Percentiles rank a stretch among this genome's conserved stretches.
These are phyloP conservation scores for Sebastes trivittatus DNA, from an alignment of 2,797 vertebrate species.

Conservation along the genomic window DNA sequence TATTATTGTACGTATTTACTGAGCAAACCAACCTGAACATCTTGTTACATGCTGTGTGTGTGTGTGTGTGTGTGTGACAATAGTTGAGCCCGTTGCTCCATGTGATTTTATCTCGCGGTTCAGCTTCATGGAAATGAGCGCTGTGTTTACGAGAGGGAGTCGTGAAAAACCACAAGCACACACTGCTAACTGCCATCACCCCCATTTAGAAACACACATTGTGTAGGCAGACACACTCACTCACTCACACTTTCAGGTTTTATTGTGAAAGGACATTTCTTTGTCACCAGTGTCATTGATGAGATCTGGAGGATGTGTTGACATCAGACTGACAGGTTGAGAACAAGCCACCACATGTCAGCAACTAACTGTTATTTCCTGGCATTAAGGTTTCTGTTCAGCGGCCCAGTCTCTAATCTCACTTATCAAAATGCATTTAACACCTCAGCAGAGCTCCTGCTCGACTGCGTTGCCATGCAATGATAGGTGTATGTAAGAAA, in stretches of 20 bases:
- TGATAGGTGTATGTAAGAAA: not conserved
- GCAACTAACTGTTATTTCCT: not conserved
- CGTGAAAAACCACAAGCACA: conserved; percentile 39
- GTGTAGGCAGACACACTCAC: not conserved
- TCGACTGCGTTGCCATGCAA: too few relatives aligned
- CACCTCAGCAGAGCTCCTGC: not conserved
- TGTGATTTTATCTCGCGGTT: conserved; percentile 42
- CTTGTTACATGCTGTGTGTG: not conserved
- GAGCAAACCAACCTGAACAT: not conserved
- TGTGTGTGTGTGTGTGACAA: not conserved
- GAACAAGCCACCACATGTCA: not conserved
- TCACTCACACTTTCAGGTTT: not conserved
- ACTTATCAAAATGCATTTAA: not conserved
- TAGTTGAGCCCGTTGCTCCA: not conserved
- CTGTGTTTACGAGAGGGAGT: conserved; percentile 48
- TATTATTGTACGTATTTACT: not conserved
- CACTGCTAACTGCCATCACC: not conserved
- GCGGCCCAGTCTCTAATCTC: not conserved
- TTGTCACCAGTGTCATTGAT: not conserved
- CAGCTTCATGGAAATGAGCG: conserved; percentile 45
- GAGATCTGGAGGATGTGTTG: not conserved
- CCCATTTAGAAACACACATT: not conserved
- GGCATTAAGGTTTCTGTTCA: not conserved
- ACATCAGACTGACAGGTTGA: not conserved
- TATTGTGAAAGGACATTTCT: not conserved